phyloP scores from a whole-genome alignment of 2,797 vertebrate species.

The Diplodus sargus region DNA sequence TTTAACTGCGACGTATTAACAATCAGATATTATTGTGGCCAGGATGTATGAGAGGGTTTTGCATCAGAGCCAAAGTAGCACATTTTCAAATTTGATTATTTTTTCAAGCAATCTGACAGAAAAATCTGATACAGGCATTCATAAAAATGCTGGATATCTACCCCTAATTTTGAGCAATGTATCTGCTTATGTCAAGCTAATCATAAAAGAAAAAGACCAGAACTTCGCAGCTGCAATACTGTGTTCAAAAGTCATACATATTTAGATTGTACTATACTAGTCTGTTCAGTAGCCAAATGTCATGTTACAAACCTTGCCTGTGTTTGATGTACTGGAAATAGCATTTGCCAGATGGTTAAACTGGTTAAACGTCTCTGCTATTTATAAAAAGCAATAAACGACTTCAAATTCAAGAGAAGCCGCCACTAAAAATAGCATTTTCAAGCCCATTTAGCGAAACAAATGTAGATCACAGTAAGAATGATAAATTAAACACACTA shows the following conservation, averaged over 20 bases:
- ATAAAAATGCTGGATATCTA: too few relatives aligned
- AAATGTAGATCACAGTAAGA: neutral
- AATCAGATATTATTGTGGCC: too few relatives aligned
- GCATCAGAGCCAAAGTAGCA: too few relatives aligned
- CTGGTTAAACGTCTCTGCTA: slow-evolving; percentile 14
- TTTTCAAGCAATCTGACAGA: too few relatives aligned
- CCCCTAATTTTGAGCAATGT: neutral
- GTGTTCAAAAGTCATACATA: neutral
- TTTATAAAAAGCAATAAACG: slow-evolving; percentile 14
- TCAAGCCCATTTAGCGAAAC: neutral
- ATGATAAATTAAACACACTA: neutral
- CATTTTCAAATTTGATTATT: too few relatives aligned
- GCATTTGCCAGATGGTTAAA: neutral
- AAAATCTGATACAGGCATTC: too few relatives aligned
- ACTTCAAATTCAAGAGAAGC: neutral
- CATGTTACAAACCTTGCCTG: slow-evolving; percentile 19
- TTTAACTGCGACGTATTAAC: too few relatives aligned
- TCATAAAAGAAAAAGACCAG: neutral
- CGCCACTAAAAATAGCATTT: too few relatives aligned
- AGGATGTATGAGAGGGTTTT: too few relatives aligned
- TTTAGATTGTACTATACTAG: neutral
- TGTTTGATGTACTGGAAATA: neutral
- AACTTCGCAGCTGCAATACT: neutral
- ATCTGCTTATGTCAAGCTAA: neutral
- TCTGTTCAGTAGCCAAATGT: neutral